Evolutionary conservation across 1,140 invertebrate genomes (phyloP).

Genomic region (Sinella curviseta): DNA sequence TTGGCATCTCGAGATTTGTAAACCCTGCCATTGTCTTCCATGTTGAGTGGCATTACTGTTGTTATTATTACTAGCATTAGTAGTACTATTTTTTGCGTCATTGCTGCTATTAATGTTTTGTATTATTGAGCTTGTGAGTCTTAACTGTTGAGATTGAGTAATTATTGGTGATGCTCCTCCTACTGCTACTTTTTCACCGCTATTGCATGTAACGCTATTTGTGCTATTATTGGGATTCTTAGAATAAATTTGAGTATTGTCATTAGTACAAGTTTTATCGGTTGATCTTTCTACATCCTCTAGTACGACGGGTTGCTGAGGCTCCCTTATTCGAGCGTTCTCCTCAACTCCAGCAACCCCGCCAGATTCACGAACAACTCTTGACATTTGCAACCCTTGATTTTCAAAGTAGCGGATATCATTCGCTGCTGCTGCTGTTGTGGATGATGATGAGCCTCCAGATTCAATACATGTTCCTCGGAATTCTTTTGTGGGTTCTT

Average conservation of each 20-base stretch:
- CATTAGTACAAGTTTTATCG: not conserved
- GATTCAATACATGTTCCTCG: not conserved
- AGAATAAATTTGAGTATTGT: not conserved
- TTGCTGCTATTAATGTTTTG: not conserved
- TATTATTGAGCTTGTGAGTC: slow-evolving; percentile 1
- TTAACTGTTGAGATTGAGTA: not conserved
- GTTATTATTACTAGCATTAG: not conserved
- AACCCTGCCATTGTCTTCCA: not conserved
- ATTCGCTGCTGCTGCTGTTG: not conserved
- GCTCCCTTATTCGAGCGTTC: not conserved
- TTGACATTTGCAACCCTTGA: not conserved
- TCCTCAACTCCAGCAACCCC: not conserved
- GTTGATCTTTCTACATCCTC: not conserved
- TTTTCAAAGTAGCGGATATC: not conserved
- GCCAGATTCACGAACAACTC: slow-evolving; percentile 3
- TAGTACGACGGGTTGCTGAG: not conserved
- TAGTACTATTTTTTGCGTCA: not conserved
- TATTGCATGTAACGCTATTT: not conserved
- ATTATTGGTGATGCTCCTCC: not conserved
- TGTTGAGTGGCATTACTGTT: not conserved
- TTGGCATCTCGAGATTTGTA: slow-evolving; percentile 15
- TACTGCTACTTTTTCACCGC: not conserved
- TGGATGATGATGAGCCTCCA: not conserved
- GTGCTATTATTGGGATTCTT: not conserved
- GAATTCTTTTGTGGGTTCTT: not conserved